Conservation (phyloP, 2,113 vertebrate species). For the Brachyhypopomus occidentalis region DNA sequence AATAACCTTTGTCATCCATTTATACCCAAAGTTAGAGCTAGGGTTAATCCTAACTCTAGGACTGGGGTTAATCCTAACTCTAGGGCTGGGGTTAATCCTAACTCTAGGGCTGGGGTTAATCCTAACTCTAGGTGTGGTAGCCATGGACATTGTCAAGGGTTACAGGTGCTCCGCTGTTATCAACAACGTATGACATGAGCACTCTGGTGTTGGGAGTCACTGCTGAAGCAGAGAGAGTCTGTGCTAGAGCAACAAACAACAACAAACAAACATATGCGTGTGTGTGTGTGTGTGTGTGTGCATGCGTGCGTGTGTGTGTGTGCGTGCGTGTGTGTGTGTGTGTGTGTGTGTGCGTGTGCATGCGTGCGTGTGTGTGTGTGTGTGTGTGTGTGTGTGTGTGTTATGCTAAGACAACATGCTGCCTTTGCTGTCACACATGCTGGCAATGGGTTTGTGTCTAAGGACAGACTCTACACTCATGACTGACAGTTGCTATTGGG, state of each 20-base stretch:
- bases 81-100: too few species aligned
- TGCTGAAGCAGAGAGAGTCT: neutral
- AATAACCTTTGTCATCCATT: neutral
- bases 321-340: too few species aligned
- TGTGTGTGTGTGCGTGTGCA: too few species aligned
- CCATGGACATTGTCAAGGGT: neutral
- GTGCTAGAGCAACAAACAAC: neutral
- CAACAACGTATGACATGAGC: neutral
- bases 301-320: too few species aligned
- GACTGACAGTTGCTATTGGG: constrained; percentile 22
- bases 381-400: neutral
- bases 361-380: too few species aligned
- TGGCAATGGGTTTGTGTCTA: neutral
- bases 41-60: too few species aligned
- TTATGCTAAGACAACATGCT: neutral
- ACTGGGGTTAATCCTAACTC: too few species aligned
- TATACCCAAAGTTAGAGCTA: too few species aligned
- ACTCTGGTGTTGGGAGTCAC: neutral
- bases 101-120: too few species aligned
- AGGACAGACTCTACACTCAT: neutral
- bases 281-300: too few species aligned
- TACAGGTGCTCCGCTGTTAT: too few species aligned
- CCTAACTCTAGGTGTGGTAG: neutral
- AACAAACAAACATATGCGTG: neutral
- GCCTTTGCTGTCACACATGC: neutral